These are phyloP conservation scores for Mythimna albipuncta DNA, from an alignment of 2,888 invertebrate genomes.

Conservation along the genomic window DNA sequence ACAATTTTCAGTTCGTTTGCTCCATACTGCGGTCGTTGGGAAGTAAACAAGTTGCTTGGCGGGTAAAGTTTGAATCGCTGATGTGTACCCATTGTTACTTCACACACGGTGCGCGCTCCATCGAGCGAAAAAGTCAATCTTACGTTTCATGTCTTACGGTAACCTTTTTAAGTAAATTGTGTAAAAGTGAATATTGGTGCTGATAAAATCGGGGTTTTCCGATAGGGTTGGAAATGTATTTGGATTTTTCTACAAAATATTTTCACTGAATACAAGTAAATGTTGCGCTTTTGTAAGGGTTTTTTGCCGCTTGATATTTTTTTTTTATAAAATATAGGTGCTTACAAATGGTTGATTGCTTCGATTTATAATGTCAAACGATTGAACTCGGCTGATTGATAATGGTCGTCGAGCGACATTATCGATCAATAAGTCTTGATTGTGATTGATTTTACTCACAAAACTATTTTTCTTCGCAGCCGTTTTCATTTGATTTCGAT, in stretches of 20 bases:
- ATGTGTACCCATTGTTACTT: conserved; percentile 67
- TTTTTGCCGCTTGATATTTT: conserved; percentile 24
- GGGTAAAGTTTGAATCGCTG: conserved; percentile 64
- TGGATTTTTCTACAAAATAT: conserved; percentile 36
- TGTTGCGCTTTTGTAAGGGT: conserved; percentile 13
- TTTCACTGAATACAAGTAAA: conserved; percentile 33
- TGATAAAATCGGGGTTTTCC: conserved; percentile 44
- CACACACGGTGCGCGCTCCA: conserved; percentile 62
- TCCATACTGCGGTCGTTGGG: conserved; percentile 66
- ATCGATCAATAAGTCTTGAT: conserved; percentile 22
- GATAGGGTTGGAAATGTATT: conserved; percentile 26
- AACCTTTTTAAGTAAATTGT: conserved; percentile 59
- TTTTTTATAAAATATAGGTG: conserved; percentile 11
- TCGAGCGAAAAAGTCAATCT: conserved; percentile 66
- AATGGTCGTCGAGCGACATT: conserved; percentile 2
- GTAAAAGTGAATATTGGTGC: conserved; percentile 46
- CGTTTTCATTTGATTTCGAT: neutral
- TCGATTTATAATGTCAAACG: conserved; percentile 29
- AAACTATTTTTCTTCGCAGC: neutral
- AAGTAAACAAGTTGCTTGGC: conserved; percentile 62
- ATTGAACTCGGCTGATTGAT: conserved; percentile 19
- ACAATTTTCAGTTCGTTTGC: conserved; percentile 81
- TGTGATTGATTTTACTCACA: conserved; percentile 11
- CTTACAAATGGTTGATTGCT: conserved; percentile 18
- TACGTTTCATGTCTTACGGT: conserved; percentile 54